Conservation (phyloP, 2,888 invertebrate species). For the Philopedon plagiatum region DNA sequence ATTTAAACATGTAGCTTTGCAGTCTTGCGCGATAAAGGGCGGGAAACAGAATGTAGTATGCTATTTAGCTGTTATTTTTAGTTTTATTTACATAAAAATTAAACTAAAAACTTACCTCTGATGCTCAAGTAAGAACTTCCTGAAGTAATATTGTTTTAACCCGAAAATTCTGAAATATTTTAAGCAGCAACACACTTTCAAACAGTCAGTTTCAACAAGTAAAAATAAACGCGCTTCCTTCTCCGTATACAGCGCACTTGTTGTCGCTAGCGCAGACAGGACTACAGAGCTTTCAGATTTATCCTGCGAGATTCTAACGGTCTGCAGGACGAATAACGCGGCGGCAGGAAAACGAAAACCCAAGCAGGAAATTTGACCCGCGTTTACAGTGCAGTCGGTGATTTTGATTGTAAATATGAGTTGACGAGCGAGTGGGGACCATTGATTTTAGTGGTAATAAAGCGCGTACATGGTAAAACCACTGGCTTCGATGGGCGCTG, state of each 20-base stretch:
- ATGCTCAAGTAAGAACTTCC: slow-evolving; percentile 18
- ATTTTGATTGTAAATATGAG: slow-evolving; percentile 18
- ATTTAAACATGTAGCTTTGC: no score
- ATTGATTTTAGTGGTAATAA: slow-evolving; percentile 24
- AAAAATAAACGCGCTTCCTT: background rate
- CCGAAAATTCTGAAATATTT: slow-evolving; percentile 20
- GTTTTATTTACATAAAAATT: no score
- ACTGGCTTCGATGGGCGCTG: background rate
- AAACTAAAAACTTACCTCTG: slow-evolving; percentile 15
- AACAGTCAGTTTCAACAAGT: slow-evolving; percentile 13
- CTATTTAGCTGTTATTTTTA: no score
- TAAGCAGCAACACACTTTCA: background rate
- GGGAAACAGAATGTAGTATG: no score
- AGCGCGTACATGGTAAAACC: slow-evolving; percentile 27
- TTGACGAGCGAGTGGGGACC: slow-evolving; percentile 3
- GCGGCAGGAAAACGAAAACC: slow-evolving; percentile 18
- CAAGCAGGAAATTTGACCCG: slow-evolving; percentile 18
- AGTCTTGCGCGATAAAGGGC: no score
- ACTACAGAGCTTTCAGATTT: background rate
- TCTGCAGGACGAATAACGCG: slow-evolving; percentile 19
- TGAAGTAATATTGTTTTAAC: slow-evolving; percentile 22
- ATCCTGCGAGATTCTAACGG: slow-evolving; percentile 24
- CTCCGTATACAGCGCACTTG: background rate
- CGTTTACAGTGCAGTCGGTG: slow-evolving; percentile 6
- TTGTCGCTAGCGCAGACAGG: background rate